Base-by-base conservation (phyloP, 2,113 vertebrate species). In the Chaetops frenatus region DNA sequence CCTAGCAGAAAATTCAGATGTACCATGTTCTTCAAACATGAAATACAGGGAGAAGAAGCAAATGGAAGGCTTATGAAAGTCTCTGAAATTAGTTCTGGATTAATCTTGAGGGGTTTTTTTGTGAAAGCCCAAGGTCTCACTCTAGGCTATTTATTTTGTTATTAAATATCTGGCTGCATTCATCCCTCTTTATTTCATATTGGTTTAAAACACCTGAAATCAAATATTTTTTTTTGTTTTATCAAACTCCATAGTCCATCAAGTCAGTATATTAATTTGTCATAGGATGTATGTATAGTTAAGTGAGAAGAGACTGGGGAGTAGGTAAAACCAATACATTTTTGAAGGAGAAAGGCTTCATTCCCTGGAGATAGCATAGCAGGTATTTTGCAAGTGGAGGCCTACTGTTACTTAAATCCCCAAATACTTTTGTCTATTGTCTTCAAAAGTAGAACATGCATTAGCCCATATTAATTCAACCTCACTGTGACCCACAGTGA, bases 401-500 rank as follows among this genome's bases (percentile, higher is more conserved):
- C 28, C n/a, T 45, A 67, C n/a, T n/a, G n/a, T 66, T 72, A 24
- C 70, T 77, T 96, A 94, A 81, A 83, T 93, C 84, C 66, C 73
- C 54, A 73, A 92, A 82, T 91, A 83, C 31, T 90, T 91, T 91
- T 57, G 58, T 53, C 47, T 44, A 87, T 92, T 79, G 88, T 78
- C 31, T 89, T 92, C 73, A 71, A 83, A 90, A 95, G 78, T 28
- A 93, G 61, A 88, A 86, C 50, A 95, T 80, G 86, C 90, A 91
- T 97, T 96, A 96, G 94, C 36, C 80, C 94, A 90, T 92, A 96
- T 96, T 94, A 97, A 96, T 97, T 96, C 78, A 88, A 88, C 83
- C 88, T 95, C 74, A 0, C 71, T 31, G 66, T 95, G 96, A 94
- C 48, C 35, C 88, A 88, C 74, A 73, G 88, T 0, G 9, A 93